These are phyloP conservation scores for Cassiopea xamachana DNA, from an alignment of 30 jellyfish, hydroid and myxozoan genomes.

Conservation along the genomic window DNA sequence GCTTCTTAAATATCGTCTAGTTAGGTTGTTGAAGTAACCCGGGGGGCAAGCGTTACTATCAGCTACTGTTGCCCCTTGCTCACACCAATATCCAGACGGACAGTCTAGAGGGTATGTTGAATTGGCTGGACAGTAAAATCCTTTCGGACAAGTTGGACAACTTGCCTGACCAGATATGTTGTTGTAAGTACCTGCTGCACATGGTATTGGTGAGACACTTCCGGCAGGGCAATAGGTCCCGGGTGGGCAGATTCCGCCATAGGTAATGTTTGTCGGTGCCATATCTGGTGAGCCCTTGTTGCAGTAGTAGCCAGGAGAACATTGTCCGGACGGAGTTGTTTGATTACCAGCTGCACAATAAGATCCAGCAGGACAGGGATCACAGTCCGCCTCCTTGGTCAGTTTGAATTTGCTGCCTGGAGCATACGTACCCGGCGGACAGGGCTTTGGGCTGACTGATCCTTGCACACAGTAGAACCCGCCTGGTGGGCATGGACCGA, in stretches of 20 bases:
- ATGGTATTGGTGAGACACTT: slow-evolving; percentile 81
- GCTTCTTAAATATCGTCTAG: slow-evolving; percentile 62
- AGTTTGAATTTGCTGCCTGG: slow-evolving; percentile 72
- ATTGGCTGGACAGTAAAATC: slow-evolving; percentile 91
- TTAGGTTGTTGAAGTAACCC: slow-evolving; percentile 85
- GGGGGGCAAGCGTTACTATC: slow-evolving; percentile 87
- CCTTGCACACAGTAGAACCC: slow-evolving; percentile 96
- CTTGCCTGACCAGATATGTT: slow-evolving; percentile 84
- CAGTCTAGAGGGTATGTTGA: slow-evolving; percentile 83
- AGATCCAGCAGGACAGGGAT: slow-evolving; percentile 85
- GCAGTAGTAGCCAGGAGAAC: slow-evolving; percentile 94
- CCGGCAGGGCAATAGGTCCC: slow-evolving; percentile 96
- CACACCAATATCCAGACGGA: slow-evolving; percentile 99
- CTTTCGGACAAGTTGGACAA: slow-evolving; percentile 86
- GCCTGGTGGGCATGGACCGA: slow-evolving; percentile 96
- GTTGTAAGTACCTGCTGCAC: slow-evolving; percentile 94
- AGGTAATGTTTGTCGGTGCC: slow-evolving; percentile 76
- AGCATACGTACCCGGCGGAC: slow-evolving; percentile 97
- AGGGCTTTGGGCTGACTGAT: slow-evolving; percentile 84
- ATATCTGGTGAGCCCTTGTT: slow-evolving; percentile 90
- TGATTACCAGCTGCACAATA: slow-evolving; percentile 97
- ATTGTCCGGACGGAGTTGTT: slow-evolving; percentile 76
- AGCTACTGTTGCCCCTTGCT: slow-evolving; percentile 68
- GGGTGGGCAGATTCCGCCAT: slow-evolving; percentile 98
- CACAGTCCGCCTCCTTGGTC: slow-evolving; percentile 80